Conservation (phyloP, 2,113 vertebrate genomes). For the Elgaria multicarinata region DNA sequence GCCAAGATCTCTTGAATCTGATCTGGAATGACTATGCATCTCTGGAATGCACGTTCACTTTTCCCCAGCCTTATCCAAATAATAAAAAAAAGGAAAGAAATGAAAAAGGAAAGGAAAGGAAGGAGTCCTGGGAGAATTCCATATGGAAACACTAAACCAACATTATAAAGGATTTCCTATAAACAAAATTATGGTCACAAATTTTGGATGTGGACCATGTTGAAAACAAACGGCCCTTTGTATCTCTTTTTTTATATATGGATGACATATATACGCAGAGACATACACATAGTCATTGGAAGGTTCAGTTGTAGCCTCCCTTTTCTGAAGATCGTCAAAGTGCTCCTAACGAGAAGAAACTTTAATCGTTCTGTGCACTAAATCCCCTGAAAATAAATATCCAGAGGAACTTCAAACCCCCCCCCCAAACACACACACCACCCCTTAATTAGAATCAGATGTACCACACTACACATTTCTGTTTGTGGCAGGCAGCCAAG, state of each 20-base stretch:
- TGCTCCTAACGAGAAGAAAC: constrained; percentile 80
- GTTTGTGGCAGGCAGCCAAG: constrained; percentile 72
- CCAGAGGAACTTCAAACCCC: constrained; percentile 82
- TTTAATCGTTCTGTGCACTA: constrained; percentile 77
- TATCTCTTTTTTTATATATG: constrained; percentile 61
- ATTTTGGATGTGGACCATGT: constrained; percentile 79
- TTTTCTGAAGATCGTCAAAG: constrained; percentile 57
- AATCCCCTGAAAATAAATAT: constrained; percentile 85
- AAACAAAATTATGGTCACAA: constrained; percentile 88
- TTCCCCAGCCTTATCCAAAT: constrained; percentile 86
- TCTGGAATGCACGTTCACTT: constrained; percentile 97
- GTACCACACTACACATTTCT: constrained; percentile 77
- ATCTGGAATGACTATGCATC: constrained; percentile 97
- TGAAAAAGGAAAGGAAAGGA: constrained; percentile 65
- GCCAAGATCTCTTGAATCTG: constrained; percentile 96
- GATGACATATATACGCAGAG: constrained; percentile 34
- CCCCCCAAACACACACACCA: constrained; percentile 16
- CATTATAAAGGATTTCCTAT: constrained; percentile 89
- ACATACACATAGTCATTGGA: not conserved
- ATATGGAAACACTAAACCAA: constrained; percentile 88
- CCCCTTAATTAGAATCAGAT: constrained; percentile 84
- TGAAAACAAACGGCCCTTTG: constrained; percentile 82
- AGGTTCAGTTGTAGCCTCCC: constrained; percentile 62
- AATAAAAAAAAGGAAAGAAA: constrained; percentile 37
- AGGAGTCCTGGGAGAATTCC: constrained; percentile 88